These are phyloP conservation scores for Apodemus speciosus DNA, from an alignment of 2,113 vertebrate species.

Conservation along the genomic window DNA sequence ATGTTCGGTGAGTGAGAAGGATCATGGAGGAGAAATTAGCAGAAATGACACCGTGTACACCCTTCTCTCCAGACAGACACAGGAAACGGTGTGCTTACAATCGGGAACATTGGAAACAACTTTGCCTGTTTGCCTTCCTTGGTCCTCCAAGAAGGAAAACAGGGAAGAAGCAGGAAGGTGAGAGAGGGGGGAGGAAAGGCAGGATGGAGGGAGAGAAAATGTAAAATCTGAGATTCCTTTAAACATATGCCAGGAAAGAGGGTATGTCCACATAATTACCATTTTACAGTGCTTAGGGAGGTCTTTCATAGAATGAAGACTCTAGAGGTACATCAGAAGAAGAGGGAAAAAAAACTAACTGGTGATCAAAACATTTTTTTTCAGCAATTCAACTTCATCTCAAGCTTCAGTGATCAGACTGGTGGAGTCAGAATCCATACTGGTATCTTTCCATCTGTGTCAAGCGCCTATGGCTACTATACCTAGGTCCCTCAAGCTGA, in stretches of 20 bases:
- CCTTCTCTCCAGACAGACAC: not conserved
- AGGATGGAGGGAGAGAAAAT: not conserved
- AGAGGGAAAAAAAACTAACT: not conserved
- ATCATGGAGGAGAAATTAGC: not conserved
- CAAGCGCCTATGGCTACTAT: not conserved
- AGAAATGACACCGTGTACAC: not conserved
- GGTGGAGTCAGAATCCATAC: not conserved
- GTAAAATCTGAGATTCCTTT: slow-evolving; percentile 31
- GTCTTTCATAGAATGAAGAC: not conserved
- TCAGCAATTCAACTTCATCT: not conserved
- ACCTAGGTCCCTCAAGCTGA: not conserved
- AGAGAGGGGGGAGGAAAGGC: not conserved
- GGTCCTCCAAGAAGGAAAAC: not conserved
- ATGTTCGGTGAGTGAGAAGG: not conserved
- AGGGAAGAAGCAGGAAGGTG: not conserved
- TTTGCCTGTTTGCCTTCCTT: not conserved
- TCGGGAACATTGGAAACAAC: not conserved
- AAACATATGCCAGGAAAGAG: not conserved
- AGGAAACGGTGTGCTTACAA: not conserved
- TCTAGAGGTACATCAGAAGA: not conserved
- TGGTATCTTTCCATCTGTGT: not conserved
- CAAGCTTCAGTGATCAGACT: not conserved
- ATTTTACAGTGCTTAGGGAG: not conserved
- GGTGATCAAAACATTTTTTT: not conserved
- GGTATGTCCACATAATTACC: not conserved